Evolutionary conservation across 1,140 invertebrate species (phyloP).

Genomic region (Philaenus spumarius): DNA sequence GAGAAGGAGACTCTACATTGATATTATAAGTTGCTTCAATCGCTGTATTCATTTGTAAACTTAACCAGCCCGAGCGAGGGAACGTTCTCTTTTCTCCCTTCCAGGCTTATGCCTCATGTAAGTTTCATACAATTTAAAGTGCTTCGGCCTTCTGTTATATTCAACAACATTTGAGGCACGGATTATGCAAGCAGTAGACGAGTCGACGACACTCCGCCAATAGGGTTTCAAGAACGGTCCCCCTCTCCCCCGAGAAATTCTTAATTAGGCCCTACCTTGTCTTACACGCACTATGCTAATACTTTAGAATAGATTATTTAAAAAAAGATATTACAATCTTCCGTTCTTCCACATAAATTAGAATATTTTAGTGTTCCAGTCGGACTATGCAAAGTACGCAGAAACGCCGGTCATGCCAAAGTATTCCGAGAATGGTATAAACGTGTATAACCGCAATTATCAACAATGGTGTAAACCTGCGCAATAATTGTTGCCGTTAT

Average conservation of each 20-base stretch:
- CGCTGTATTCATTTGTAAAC: conserved; percentile 67
- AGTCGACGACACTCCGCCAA: conserved; percentile 1
- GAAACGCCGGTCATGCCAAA: too few species aligned
- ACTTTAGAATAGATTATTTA: too few species aligned
- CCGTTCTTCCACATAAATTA: too few species aligned
- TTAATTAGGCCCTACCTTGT: conserved; percentile 2
- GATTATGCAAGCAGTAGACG: conserved; percentile 28
- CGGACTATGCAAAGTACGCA: too few species aligned
- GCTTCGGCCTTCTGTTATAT: conserved; percentile 29
- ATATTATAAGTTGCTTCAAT: conserved; percentile 69
- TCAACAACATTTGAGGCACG: conserved; percentile 28
- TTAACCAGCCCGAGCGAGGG: conserved; percentile 45
- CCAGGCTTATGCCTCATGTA: conserved; percentile 36
- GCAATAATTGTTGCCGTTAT: too few species aligned
- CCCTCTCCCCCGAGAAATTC: conserved; percentile 6
- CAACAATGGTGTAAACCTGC: too few species aligned
- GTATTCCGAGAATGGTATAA: too few species aligned
- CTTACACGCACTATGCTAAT: too few species aligned
- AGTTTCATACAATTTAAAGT: conserved; percentile 40
- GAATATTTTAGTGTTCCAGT: too few species aligned
- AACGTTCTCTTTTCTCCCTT: conserved; percentile 27
- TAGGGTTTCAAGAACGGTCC: not conserved
- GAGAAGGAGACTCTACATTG: conserved; percentile 50
- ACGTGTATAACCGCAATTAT: too few species aligned
- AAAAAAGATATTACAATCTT: too few species aligned